Percentiles rank a stretch among this genome's conserved stretches.
Evolutionary conservation across 2,113 vertebrate species (phyloP).

Genomic region (Sclerurus mexicanus): DNA sequence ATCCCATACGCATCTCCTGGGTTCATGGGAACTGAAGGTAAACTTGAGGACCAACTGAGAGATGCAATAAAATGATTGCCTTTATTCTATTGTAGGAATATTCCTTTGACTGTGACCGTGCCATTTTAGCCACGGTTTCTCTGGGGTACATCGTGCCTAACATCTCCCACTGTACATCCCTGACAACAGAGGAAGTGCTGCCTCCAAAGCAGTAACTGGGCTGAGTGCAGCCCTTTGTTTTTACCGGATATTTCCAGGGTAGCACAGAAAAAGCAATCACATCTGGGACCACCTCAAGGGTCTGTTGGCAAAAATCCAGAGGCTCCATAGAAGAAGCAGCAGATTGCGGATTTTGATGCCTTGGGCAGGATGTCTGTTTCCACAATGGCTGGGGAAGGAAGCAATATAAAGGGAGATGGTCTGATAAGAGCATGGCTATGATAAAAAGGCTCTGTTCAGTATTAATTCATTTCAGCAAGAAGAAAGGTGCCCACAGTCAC

Average conservation of each 20-base stretch:
- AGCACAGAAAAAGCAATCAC: constrained; percentile 27
- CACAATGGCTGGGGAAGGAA: constrained; percentile 50
- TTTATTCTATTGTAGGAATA: constrained; percentile 41
- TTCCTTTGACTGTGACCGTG: constrained; percentile 33
- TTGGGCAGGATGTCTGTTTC: constrained; percentile 54
- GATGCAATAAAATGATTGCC: background rate
- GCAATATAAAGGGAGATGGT: constrained; percentile 21
- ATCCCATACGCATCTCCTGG: background rate
- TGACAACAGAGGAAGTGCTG: constrained; percentile 61
- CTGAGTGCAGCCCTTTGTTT: constrained; percentile 51
- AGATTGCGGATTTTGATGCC: constrained; percentile 37
- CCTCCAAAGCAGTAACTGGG: constrained; percentile 23
- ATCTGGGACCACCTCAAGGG: constrained; percentile 41
- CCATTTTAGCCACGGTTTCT: constrained; percentile 26
- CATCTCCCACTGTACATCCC: constrained; percentile 50
- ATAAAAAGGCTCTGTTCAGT: constrained; percentile 27
- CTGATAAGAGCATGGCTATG: background rate
- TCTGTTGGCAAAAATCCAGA: constrained; percentile 19
- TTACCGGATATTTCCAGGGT: constrained; percentile 45
- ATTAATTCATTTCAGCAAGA: constrained; percentile 1
- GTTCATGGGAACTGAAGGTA: background rate
- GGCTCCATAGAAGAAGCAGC: constrained; percentile 3
- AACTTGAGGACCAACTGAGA: background rate
- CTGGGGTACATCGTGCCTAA: constrained; percentile 31
- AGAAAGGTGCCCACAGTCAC: constrained; percentile 15